phyloP scores from a whole-genome alignment of 2,888 invertebrate species.

The Apeira syringaria region DNA sequence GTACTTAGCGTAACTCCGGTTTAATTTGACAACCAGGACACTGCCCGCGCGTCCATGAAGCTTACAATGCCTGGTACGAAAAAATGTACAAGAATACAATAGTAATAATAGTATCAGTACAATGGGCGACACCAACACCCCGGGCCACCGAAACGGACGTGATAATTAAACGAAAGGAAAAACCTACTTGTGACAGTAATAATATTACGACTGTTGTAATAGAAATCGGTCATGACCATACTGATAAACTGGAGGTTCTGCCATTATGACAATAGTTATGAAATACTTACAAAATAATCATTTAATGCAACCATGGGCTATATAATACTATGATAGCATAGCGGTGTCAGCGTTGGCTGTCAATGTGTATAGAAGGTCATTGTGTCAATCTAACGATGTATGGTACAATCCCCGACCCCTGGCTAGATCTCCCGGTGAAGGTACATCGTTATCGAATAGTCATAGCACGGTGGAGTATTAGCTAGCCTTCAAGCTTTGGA shows the following conservation, averaged over 20 bases:
- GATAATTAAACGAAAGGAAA: conserved; percentile 64
- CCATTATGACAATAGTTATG: background rate
- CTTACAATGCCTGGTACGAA: conserved; percentile 6
- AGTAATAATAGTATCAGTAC: conserved; percentile 12
- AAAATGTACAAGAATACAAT: conserved; percentile 4
- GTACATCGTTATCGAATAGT: no score
- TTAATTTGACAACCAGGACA: background rate
- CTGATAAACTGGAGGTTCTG: background rate
- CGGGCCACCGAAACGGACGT: conserved; percentile 39
- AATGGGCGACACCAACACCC: conserved; percentile 22
- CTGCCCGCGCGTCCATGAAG: background rate
- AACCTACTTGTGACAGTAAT: conserved; percentile 38
- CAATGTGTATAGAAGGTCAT: no score
- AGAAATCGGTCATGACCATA: conserved; percentile 36
- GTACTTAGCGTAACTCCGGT: no score
- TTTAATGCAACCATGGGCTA: no score
- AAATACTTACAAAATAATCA: no score
- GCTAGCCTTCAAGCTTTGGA: no score
- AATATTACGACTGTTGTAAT: background rate
- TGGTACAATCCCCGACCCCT: no score
- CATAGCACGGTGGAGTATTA: no score
- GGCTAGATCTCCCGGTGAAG: no score
- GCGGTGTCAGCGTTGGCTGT: no score
- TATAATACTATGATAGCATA: no score
- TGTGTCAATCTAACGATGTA: no score